Evolutionary conservation across 2,797 vertebrate genomes (phyloP), one percentile per base, ranked within the genome.

Genomic region (Gobionotothen gibberifrons): DNA sequence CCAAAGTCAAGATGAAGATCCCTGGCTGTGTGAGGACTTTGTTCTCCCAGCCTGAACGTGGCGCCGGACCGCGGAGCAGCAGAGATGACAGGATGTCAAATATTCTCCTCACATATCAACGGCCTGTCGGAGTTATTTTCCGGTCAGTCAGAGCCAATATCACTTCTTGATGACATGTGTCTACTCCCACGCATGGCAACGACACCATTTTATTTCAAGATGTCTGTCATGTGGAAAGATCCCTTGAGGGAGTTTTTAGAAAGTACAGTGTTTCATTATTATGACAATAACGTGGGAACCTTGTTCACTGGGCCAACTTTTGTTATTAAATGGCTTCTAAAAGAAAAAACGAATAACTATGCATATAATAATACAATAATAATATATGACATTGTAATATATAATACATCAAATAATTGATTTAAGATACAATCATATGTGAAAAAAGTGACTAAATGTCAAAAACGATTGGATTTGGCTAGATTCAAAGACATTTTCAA

Each of bases 71-170:
- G 66, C 16, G 44, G 43, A 61, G 55, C 64, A 76, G 69, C 62
- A 69, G 52, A 67, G 64, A 78, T 55, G 68, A 81, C 46, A 44
- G 55, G 72, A 74, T 79, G 76, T 84, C 81, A 83, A 8, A 77
- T 71, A 78, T 83, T 84, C 70, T 22, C 43, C 73, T 84, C 73
- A 81, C 79, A 79, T 79, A 57, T 81, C 58, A 62, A 42, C 40
- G 32, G 55, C 51, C 72, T 79, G 79, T 82, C 83, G 67, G 48
- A 74, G 17, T 76, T 60, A 46, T 73, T 52, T 21, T 48, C 62
- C 40, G 49, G 47, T 64, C 74, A 76, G 70, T 76, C 36, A 70
- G 78, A 84, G 74, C 53, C 66, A 66, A 52, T 47, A 72, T 61
- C 66, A 61, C 40, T 5, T 52, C 54, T 73, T 51, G 68, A 81